Evolutionary conservation across 1,140 invertebrate genomes (phyloP).

Genomic region (fruit fly (Drosophila melanogaster)): Release_6_plus_ISO1_MT NC_004354.4:13519001-13519500

Average conservation of each 20-base stretch:
- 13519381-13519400: background rate
- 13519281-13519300: conserved; percentile 11
- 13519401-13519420: background rate
- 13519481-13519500: conserved; percentile 9
- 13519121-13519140: conserved; percentile 30
- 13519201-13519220: conserved; percentile 19
- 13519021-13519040: background rate
- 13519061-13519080: conserved; percentile 11
- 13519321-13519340: background rate
- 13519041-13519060: conserved; percentile 10
- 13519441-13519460: conserved; percentile 4
- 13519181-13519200: conserved; percentile 31
- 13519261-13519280: conserved; percentile 24
- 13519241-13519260: conserved; percentile 18
- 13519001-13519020: conserved; percentile 14
- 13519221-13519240: conserved; percentile 4
- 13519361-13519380: background rate
- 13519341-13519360: background rate
- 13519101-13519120: conserved; percentile 46
- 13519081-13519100: conserved; percentile 4
- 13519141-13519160: conserved; percentile 7
- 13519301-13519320: conserved; percentile 2
- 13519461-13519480: conserved; percentile 28
- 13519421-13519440: background rate
- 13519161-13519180: background rate